Percentiles rank a stretch among this genome's conserved stretches.
Evolutionary conservation across 2,888 invertebrate species (phyloP).

Genomic region (Cantharis lateralis): DNA sequence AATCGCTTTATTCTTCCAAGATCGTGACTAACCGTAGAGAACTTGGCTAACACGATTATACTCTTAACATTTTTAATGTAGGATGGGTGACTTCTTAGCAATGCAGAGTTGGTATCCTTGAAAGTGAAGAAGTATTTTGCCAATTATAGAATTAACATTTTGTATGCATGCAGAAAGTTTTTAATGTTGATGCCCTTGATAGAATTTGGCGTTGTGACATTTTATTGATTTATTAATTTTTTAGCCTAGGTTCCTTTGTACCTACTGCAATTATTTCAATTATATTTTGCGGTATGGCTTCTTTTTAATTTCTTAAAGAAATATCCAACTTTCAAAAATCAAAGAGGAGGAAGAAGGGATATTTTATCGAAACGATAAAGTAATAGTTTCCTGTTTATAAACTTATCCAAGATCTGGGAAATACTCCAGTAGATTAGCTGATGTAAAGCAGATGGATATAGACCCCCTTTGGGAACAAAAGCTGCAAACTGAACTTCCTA

Average conservation of each 20-base stretch:
- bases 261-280: not conserved
- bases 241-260: not conserved
- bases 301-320: not conserved
- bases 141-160: slow-evolving; percentile 16
- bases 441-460: not conserved
- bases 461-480: not conserved
- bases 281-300: not conserved
- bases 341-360: not conserved
- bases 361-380: not conserved
- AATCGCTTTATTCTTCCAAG: not conserved
- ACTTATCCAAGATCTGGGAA: not conserved
- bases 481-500: not conserved
- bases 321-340: not conserved
- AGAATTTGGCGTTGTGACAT: slow-evolving; percentile 1
- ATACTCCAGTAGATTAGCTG: not conserved
- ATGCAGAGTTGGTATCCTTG: slow-evolving; percentile 28
- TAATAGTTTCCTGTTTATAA: not conserved
- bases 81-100: slow-evolving; percentile 16
- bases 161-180: slow-evolving; percentile 13
- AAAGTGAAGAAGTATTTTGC: slow-evolving; percentile 24
- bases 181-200: slow-evolving; percentile 12
- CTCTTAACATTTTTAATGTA: slow-evolving; percentile 8
- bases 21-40: not conserved
- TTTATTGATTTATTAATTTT: not conserved
- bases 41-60: not conserved